Conservation (phyloP, 2,113 vertebrate genomes). For the Zapornia atra region DNA sequence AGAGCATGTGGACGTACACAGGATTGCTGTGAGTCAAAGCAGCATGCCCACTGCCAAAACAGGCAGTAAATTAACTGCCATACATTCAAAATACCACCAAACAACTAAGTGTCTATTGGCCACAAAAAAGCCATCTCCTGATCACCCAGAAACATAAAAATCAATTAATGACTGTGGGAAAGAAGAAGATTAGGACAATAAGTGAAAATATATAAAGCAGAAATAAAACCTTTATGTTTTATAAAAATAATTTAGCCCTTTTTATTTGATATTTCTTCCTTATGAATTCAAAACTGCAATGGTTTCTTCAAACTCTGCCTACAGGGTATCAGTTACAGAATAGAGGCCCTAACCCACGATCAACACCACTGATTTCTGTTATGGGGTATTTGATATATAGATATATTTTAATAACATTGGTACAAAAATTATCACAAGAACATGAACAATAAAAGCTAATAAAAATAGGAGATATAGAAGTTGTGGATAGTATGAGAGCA, state of each 20-base stretch:
- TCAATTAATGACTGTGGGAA: background rate
- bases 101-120: background rate
- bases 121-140: accelerated
- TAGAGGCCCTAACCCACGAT: background rate
- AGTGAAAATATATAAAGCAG: background rate
- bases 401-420: background rate
- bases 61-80: background rate
- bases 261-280: background rate
- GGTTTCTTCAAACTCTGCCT: background rate
- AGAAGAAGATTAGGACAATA: background rate
- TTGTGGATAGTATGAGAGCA: background rate
- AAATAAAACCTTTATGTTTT: background rate
- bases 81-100: background rate
- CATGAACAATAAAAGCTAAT: background rate
- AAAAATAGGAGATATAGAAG: background rate
- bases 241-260: no score
- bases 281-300: background rate
- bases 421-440: background rate
- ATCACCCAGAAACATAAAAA: background rate
- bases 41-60: background rate
- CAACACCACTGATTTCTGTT: background rate
- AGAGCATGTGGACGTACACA: background rate
- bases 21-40: background rate
- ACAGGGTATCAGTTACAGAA: background rate
- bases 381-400: background rate